phyloP scores from a whole-genome alignment of 2,113 vertebrate genomes.

The Delphinapterus leucas region DNA sequence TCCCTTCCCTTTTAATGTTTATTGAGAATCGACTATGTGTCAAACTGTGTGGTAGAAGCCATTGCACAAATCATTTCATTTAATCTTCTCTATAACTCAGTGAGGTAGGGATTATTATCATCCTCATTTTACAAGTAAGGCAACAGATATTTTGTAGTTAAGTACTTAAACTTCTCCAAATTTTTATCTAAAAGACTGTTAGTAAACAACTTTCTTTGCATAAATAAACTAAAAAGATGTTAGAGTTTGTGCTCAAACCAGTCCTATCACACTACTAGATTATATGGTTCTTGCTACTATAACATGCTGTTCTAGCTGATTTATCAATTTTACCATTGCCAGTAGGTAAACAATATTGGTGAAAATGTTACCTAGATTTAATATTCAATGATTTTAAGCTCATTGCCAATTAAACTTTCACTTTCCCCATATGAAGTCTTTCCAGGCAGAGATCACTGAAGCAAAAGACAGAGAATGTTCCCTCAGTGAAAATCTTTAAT shows the following conservation, averaged over 20 bases:
- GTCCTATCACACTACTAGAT: not conserved
- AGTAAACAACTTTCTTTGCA: not conserved
- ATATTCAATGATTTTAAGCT: not conserved
- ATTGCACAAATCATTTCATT: not conserved
- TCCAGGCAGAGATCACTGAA: not conserved
- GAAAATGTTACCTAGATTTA: not conserved
- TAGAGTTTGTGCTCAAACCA: not conserved
- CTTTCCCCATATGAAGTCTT: not conserved
- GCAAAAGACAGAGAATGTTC: not conserved
- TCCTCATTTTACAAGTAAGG: not conserved
- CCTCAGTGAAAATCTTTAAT: not conserved
- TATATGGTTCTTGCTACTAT: not conserved
- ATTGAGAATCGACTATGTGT: not conserved
- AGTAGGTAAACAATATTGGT: not conserved
- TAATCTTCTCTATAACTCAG: not conserved
- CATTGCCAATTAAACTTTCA: not conserved
- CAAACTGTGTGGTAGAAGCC: not conserved
- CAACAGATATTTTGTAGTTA: not conserved
- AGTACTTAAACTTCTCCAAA: not conserved
- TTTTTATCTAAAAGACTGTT: not conserved
- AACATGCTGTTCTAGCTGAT: not conserved
- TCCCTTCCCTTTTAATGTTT: not conserved
- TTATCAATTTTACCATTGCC: not conserved
- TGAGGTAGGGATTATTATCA: not conserved
- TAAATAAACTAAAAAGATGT: not conserved